phyloP scores from a whole-genome alignment of 35 echinoderm and acorn worm species.

The Heliocidaris erythrogramma region DNA sequence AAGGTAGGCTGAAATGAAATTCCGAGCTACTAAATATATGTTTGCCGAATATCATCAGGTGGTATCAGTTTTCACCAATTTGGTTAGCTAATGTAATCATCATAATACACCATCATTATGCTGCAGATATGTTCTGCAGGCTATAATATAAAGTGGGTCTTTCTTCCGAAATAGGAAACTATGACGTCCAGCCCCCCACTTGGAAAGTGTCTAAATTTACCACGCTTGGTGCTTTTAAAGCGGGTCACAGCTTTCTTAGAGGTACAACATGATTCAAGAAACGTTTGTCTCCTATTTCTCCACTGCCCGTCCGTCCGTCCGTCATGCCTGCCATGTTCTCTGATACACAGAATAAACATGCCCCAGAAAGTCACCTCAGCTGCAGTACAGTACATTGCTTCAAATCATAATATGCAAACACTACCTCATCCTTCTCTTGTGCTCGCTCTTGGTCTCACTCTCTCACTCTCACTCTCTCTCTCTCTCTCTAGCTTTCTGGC shows the following conservation, averaged over 20 bases:
- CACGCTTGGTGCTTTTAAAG: background rate
- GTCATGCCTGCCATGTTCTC: background rate
- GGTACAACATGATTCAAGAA: background rate
- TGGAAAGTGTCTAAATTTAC: background rate
- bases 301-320: background rate
- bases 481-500: background rate
- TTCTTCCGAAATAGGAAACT: background rate
- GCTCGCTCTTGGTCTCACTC: background rate
- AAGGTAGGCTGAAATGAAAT: too few relatives aligned
- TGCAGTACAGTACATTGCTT: background rate
- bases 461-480: background rate
- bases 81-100: too few relatives aligned
- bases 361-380: background rate
- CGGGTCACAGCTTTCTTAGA: background rate
- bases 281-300: background rate
- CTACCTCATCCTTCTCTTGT: background rate
- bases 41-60: too few relatives aligned
- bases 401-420: background rate
- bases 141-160: background rate
- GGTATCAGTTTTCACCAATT: too few relatives aligned
- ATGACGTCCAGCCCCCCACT: background rate
- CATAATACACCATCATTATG: too few relatives aligned
- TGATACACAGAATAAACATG: constrained; percentile 1
- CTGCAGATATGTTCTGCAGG: background rate
- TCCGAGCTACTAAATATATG: too few relatives aligned